Percentiles rank a stretch among this genome's conserved stretches.
Conservation (phyloP, 2,797 vertebrate species). For the Coccyzus lansbergi region DNA sequence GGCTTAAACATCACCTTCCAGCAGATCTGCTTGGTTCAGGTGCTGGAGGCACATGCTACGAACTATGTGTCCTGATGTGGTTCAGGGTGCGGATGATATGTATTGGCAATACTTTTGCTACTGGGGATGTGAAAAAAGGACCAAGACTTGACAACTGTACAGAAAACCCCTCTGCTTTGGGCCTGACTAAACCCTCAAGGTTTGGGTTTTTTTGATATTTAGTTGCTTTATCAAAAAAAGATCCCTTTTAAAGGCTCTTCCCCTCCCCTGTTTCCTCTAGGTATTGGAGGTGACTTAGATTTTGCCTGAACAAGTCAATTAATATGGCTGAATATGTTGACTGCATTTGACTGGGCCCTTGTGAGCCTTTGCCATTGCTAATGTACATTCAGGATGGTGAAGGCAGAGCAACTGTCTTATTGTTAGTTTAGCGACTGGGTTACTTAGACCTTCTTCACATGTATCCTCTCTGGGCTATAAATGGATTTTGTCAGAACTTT, state of each 20-base stretch:
- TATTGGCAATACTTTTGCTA: neutral
- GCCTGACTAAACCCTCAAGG: neutral
- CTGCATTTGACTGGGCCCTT: neutral
- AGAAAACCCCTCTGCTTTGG: neutral
- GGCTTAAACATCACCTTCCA: neutral
- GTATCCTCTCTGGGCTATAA: neutral
- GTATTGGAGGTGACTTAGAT: neutral
- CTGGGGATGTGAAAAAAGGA: neutral
- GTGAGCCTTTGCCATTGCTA: neutral
- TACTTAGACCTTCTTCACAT: neutral
- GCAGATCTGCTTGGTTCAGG: neutral
- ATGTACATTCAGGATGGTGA: neutral
- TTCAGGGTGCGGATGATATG: neutral
- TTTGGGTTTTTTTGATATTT: neutral
- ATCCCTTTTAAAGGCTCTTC: neutral
- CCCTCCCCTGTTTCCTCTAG: neutral
- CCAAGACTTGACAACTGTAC: neutral
- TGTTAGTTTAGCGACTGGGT: neutral
- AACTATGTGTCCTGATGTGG: rapidly evolving
- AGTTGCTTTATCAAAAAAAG: neutral
- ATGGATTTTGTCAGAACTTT: neutral
- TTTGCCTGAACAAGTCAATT: neutral
- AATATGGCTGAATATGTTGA: neutral
- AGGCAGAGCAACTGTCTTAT: neutral
- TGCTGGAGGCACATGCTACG: rapidly evolving